A percentile compares a stretch with the other conserved stretches of the same genome.
Conservation (phyloP, 1,140 invertebrate genomes). For the Meloidogyne chitwoodi region DNA sequence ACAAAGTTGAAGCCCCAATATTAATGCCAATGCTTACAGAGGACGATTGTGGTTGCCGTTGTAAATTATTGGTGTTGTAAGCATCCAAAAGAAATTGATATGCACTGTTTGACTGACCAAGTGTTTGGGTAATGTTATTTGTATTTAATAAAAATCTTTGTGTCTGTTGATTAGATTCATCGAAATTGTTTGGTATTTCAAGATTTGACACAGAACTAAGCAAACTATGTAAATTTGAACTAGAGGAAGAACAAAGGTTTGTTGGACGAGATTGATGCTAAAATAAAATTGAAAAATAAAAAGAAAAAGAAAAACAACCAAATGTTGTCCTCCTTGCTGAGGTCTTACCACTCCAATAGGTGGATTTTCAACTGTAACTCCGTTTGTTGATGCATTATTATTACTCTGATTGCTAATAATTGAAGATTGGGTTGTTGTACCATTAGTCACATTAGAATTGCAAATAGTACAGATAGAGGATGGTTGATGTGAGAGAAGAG, state of each 20-base stretch:
- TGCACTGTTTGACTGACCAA: not conserved
- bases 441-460: constrained; percentile 8
- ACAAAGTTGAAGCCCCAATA: not conserved
- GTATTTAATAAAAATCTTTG: not conserved
- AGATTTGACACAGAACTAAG: not conserved
- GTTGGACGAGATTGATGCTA: not conserved
- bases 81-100: not conserved
- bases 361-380: not conserved
- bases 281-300: not conserved
- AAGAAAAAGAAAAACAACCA: not conserved
- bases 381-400: not conserved
- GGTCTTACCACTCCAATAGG: not conserved
- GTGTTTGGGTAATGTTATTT: not conserved
- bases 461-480: constrained; percentile 13
- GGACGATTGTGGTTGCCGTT: not conserved
- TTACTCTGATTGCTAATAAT: not conserved
- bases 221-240: not conserved
- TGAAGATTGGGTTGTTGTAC: not conserved
- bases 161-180: not conserved
- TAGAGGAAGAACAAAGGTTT: not conserved
- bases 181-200: not conserved
- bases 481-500: not conserved
- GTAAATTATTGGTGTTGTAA: not conserved
- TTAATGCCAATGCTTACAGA: not conserved
- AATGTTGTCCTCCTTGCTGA: not conserved